A percentile compares a stretch with the other conserved stretches of the same genome.
These are phyloP conservation scores for Prunella himalayana DNA, from an alignment of 2,113 vertebrate species.

Conservation along the genomic window DNA sequence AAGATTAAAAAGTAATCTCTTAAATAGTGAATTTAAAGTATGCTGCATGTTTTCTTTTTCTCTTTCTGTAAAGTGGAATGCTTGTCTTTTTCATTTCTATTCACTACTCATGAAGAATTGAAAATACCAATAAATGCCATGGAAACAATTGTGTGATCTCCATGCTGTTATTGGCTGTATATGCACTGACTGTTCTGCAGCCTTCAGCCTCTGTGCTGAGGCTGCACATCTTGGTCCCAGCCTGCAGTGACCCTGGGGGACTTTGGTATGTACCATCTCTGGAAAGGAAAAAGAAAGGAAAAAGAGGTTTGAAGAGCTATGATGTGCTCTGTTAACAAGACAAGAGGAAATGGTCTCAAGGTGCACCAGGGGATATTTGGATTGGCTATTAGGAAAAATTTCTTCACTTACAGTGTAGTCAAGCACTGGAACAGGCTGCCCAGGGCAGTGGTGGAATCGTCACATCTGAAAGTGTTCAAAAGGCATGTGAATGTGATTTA, in stretches of 20 bases:
- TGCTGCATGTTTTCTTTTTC: background rate
- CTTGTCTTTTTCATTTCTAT: background rate
- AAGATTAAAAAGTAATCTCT: background rate
- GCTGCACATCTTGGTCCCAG: background rate
- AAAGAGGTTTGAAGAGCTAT: background rate
- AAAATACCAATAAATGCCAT: background rate
- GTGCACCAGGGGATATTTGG: background rate
- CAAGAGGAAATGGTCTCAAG: background rate
- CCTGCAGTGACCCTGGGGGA: accelerated
- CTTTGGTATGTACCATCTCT: background rate
- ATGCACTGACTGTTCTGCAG: background rate
- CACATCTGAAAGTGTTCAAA: background rate
- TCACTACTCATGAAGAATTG: background rate
- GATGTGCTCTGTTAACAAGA: background rate
- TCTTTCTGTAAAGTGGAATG: background rate
- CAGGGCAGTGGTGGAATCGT: background rate
- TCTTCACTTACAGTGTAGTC: background rate
- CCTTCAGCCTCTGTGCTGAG: background rate
- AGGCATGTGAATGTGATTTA: background rate
- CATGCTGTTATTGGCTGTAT: background rate
- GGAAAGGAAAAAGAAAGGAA: background rate
- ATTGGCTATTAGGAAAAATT: background rate
- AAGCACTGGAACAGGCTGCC: background rate
- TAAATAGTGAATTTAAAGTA: background rate
- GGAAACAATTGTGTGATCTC: background rate